Conservation (phyloP, 2,797 vertebrate genomes). For the Sebastes cheni region DNA sequence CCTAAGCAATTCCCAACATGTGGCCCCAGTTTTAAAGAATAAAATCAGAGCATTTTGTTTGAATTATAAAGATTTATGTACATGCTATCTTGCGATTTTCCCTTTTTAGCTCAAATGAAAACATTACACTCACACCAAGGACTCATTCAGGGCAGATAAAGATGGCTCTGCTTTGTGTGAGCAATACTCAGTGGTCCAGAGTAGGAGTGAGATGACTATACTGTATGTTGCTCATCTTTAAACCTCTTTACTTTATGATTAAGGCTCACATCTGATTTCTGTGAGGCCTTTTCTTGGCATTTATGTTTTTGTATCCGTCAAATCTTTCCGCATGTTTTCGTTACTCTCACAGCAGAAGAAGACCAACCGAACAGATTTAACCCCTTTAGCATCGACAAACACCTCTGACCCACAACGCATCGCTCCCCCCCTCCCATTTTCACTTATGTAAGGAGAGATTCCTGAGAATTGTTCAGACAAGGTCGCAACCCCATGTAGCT, state of each 20-base stretch:
- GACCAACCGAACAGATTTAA: slow-evolving; percentile 16
- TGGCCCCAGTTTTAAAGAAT: slow-evolving; percentile 27
- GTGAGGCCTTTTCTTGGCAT: neutral
- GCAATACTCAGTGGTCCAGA: slow-evolving; percentile 34
- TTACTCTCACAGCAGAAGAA: neutral
- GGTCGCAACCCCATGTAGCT: slow-evolving; percentile 46
- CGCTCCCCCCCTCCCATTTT: slow-evolving; percentile 7
- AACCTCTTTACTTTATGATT: slow-evolving; percentile 10
- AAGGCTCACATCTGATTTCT: neutral
- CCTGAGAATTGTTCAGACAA: slow-evolving; percentile 62
- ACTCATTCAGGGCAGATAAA: slow-evolving; percentile 58
- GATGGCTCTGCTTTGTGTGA: slow-evolving; percentile 59
- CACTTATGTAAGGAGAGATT: slow-evolving; percentile 53
- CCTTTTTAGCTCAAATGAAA: slow-evolving; percentile 62
- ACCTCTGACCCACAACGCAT: slow-evolving; percentile 29
- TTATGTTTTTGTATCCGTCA: slow-evolving; percentile 1
- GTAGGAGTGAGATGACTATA: slow-evolving; percentile 1
- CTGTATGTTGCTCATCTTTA: slow-evolving; percentile 16
- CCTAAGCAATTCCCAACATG: slow-evolving; percentile 43
- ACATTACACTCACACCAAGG: slow-evolving; percentile 53
- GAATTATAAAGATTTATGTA: slow-evolving; percentile 60
- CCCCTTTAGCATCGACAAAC: slow-evolving; percentile 8
- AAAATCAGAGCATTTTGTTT: slow-evolving; percentile 55
- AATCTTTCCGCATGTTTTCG: neutral
- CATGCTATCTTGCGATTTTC: slow-evolving; percentile 34